phyloP scores from a whole-genome alignment of 2,797 vertebrate genomes.

The Mormyrus hasselquistii region DNA sequence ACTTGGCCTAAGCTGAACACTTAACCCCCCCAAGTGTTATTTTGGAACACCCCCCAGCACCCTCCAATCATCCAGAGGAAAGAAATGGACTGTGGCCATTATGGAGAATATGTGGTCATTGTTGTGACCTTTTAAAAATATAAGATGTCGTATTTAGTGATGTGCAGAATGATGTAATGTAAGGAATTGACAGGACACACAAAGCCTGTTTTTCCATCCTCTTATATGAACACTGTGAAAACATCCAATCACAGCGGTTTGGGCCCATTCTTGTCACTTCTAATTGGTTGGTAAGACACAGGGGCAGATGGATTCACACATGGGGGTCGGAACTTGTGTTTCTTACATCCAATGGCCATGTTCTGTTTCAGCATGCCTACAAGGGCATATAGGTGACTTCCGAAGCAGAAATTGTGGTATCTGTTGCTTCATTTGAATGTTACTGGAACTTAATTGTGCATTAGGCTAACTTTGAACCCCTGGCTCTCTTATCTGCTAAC shows the following conservation, averaged over 20 bases:
- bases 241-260: not conserved
- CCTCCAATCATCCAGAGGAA: not conserved
- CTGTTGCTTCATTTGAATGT: conserved; percentile 10
- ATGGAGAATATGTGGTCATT: not conserved
- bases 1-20: not conserved
- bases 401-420: not conserved
- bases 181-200: not conserved
- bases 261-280: not conserved
- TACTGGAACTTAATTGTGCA: conserved; percentile 11
- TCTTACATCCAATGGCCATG: not conserved
- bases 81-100: not conserved
- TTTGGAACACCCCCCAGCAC: not conserved
- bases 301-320: not conserved
- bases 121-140: not conserved
- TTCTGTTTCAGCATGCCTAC: conserved; percentile 39
- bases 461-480: conserved; percentile 17
- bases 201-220: not conserved
- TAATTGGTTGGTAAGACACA: not conserved
- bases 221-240: not conserved
- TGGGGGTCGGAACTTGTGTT: not conserved
- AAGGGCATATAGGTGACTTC: conserved; percentile 28
- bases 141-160: not conserved
- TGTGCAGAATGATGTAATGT: not conserved
- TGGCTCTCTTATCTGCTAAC: conserved; percentile 15
- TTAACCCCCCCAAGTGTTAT: not conserved